Percentiles rank a stretch among this genome's conserved stretches.
Conservation (phyloP, 2,888 invertebrate species). For the Isotomurus palustris region DNA sequence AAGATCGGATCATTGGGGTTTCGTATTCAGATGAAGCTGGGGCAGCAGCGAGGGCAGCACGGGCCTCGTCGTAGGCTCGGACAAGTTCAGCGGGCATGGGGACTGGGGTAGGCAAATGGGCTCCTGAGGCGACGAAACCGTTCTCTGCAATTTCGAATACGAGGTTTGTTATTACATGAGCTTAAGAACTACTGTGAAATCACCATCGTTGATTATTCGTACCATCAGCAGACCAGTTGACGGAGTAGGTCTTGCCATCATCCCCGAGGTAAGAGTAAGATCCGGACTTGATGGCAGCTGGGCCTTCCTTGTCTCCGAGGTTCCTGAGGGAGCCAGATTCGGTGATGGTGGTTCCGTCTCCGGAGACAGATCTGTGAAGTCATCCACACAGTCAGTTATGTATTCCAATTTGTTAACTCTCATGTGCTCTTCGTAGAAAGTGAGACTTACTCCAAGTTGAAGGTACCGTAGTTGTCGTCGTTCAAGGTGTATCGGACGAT, state of each 20-base stretch:
- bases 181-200: not conserved
- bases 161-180: too few species aligned
- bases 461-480: slow-evolving; percentile 18
- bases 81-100: slow-evolving; percentile 9
- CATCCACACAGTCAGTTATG: not conserved
- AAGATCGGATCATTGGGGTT: too few species aligned
- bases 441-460: slow-evolving; percentile 7
- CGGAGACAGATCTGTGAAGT: slow-evolving; percentile 11
- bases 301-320: slow-evolving; percentile 17
- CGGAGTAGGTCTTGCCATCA: slow-evolving; percentile 27
- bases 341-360: slow-evolving; percentile 9
- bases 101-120: slow-evolving; percentile 17
- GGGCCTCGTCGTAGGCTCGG: not conserved
- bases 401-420: not conserved
- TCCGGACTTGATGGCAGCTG: slow-evolving; percentile 25
- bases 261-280: slow-evolving; percentile 28
- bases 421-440: not conserved
- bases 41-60: not conserved
- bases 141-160: not conserved
- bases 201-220: not conserved
- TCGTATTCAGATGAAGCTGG: not conserved
- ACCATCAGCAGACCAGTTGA: slow-evolving; percentile 23
- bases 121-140: slow-evolving; percentile 11
- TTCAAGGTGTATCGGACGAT: slow-evolving; percentile 16
- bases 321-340: slow-evolving; percentile 12